Evolutionary conservation across 2,888 invertebrate species (phyloP).

Genomic region (Melipona beecheii): DNA sequence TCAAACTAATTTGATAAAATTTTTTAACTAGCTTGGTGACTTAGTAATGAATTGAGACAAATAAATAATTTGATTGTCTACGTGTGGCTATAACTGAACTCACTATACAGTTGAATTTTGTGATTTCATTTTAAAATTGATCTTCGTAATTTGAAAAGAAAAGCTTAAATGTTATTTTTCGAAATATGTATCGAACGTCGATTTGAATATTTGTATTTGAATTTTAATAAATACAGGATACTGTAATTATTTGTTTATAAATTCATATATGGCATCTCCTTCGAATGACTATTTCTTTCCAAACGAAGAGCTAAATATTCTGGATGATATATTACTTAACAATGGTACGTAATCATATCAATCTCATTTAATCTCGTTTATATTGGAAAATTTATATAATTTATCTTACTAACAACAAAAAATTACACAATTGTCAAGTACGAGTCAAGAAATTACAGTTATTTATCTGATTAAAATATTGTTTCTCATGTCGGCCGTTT

Average conservation of each 20-base stretch:
- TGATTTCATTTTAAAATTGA: not conserved
- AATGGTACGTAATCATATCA: slow-evolving; percentile 67
- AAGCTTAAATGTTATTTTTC: not conserved
- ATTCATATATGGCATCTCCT: slow-evolving; percentile 79
- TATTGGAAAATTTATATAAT: not conserved
- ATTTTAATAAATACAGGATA: slow-evolving; percentile 26
- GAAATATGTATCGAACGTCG: not conserved
- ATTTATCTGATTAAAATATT: not conserved
- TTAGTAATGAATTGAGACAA: not conserved
- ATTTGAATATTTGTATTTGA: too few species aligned
- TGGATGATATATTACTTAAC: slow-evolving; percentile 62
- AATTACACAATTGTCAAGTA: not conserved
- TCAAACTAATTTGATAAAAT: not conserved
- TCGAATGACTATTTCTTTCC: slow-evolving; percentile 75
- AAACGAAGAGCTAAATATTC: slow-evolving; percentile 71
- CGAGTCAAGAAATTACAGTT: not conserved
- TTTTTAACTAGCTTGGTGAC: not conserved
- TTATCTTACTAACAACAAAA: not conserved
- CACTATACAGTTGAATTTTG: not conserved
- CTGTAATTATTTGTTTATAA: slow-evolving; percentile 59
- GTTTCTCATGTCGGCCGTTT: not conserved
- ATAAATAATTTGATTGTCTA: not conserved
- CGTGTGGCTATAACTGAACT: not conserved
- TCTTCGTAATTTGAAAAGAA: not conserved
- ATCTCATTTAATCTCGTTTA: not conserved